Conservation (phyloP, 1,140 invertebrate genomes). For the Calephelis nemesis region DNA sequence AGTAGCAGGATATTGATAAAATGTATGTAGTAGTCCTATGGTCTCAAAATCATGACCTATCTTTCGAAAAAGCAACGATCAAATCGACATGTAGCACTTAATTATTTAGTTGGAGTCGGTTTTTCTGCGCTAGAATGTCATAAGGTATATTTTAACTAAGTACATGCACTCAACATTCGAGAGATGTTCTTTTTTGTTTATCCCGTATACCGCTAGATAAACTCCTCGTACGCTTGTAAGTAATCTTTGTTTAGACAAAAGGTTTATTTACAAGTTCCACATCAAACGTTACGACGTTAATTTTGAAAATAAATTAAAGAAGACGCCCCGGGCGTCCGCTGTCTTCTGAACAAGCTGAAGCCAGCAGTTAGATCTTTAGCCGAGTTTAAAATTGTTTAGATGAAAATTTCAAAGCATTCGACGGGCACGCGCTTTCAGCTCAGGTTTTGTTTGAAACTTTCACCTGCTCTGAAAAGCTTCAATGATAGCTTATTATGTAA, state of each 20-base stretch:
- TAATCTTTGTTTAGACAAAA: constrained; percentile 17
- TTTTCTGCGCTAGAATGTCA: too few relatives aligned
- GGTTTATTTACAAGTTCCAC: constrained; percentile 37
- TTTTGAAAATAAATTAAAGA: constrained; percentile 68
- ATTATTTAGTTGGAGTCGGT: too few relatives aligned
- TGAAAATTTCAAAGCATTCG: constrained; percentile 66
- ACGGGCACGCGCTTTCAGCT: constrained; percentile 35
- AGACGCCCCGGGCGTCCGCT: constrained; percentile 46
- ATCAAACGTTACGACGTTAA: constrained; percentile 48
- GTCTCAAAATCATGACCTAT: too few relatives aligned
- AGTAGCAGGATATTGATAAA: too few relatives aligned
- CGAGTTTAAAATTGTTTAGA: constrained; percentile 62
- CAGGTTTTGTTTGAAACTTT: constrained; percentile 54
- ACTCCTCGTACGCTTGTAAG: constrained; percentile 2
- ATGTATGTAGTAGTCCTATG: too few relatives aligned
- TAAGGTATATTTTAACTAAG: too few relatives aligned
- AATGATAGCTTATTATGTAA: constrained; percentile 32
- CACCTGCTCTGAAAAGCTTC: constrained; percentile 30
- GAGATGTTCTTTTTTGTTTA: too few relatives aligned
- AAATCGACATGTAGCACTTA: too few relatives aligned
- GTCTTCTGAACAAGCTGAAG: constrained; percentile 43
- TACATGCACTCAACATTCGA: too few relatives aligned
- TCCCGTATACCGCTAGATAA: too few relatives aligned
- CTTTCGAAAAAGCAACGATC: too few relatives aligned
- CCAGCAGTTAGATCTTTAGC: constrained; percentile 50